Evolutionary conservation across 1,140 invertebrate species (phyloP), one percentile per base, ranked within the genome.

Genomic region (Rhagoletis pomonella): DNA sequence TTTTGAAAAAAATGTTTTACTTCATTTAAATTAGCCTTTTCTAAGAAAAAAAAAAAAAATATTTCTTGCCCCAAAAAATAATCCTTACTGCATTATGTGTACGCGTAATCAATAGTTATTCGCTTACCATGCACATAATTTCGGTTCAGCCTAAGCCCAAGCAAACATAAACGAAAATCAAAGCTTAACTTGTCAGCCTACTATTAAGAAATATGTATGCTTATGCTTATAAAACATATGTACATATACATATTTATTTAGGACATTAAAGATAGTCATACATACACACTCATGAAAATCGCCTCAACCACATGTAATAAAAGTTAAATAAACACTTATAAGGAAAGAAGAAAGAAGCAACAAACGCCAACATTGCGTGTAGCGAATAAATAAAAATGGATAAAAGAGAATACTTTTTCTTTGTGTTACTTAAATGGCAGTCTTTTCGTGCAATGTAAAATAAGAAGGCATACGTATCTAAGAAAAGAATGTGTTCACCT

Each of bases 161-260:
- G n/a, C 17, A 81, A 81, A 81, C 73, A 81, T 50, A n/a, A 58
- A 10, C 73, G 9, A 55, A 81, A 81, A 81, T 81, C 73, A 81
- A 29, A 29, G 73, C 73, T 81, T 81, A 81, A 81, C 73, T 81
- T 81, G 17, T 81, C 73, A 81, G 50, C 42, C 55, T 14, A 55
- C 17, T 29, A 29, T 29, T 29, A 1, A 29, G 29, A 29, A 29
- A 29, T 29, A 29, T 29, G 29, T 29, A 29, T 29, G 29, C 29
- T 29, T 29, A 0, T 12, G 17, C 10, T 55, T 55, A 55, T 55
- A 55, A 55, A 7, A 55, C 50, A 55, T 55, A 55, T 55, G 10
- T 6, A 55, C 50, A 55, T 7, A 55, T 55, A 55, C 10, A 55
- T 55, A 55, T 55, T 0, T 29, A 29, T 29, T 0, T 29, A 29